phyloP scores from a whole-genome alignment of 2,113 vertebrate species.

The Dicentrarchus labrax region DNA sequence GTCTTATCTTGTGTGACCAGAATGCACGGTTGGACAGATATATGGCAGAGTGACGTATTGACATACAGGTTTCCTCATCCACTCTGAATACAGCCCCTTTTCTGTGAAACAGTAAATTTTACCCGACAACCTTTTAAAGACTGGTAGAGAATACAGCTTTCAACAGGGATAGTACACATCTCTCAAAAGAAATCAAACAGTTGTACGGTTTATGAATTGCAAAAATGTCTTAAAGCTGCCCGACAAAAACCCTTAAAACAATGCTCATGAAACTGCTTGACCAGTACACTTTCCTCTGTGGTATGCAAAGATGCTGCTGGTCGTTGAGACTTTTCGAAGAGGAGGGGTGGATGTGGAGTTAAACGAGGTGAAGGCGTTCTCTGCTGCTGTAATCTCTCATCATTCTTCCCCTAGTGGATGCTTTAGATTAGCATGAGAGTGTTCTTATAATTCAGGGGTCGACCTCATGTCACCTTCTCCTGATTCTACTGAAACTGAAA shows the following conservation, averaged over 20 bases:
- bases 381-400: conserved; percentile 60
- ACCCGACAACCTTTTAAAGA: background rate
- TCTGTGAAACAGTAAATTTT: background rate
- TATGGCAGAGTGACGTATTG: conserved; percentile 16
- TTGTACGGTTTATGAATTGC: background rate
- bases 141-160: background rate
- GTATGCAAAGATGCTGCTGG: conserved; percentile 15
- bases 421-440: conserved; percentile 62
- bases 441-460: conserved; percentile 7
- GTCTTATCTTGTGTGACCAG: conserved; percentile 72
- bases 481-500: conserved; percentile 17
- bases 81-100: background rate
- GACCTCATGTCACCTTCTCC: conserved; percentile 19
- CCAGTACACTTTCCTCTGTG: background rate
- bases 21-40: conserved; percentile 43
- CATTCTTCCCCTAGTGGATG: conserved; percentile 48
- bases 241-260: background rate
- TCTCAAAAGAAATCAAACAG: background rate
- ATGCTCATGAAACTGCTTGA: background rate
- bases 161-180: background rate
- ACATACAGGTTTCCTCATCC: conserved; percentile 20
- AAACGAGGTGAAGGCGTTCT: background rate
- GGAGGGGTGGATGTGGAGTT: background rate
- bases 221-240: conserved; percentile 5
- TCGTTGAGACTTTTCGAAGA: background rate